Evolutionary conservation across 1,140 invertebrate species (phyloP).

Genomic region (Lanistes nyassanus): DNA sequence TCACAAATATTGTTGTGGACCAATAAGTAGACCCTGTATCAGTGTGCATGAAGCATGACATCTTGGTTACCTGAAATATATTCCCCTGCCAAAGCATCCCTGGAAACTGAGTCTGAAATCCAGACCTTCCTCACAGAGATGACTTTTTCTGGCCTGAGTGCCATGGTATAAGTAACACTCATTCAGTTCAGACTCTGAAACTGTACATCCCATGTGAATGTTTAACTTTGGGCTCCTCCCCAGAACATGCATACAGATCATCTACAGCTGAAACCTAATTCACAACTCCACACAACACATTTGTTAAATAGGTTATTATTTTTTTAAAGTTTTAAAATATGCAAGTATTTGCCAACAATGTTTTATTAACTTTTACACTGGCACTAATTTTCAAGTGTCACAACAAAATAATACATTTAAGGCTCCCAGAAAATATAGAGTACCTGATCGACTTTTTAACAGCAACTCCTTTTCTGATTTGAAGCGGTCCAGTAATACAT

Average conservation of each 20-base stretch:
- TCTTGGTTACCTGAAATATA: conserved; percentile 55
- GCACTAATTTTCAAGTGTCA: neutral
- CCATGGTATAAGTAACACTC: conserved; percentile 56
- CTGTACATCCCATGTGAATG: neutral
- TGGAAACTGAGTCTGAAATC: conserved; percentile 52
- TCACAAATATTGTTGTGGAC: too few relatives aligned
- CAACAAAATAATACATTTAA: neutral
- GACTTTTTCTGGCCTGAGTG: conserved; percentile 42
- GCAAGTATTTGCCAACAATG: too few relatives aligned
- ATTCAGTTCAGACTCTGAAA: conserved; percentile 47
- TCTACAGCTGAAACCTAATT: neutral
- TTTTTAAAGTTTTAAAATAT: too few relatives aligned
- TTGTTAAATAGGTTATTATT: too few relatives aligned
- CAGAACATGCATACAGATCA: conserved; percentile 2
- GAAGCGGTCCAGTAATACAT: conserved; percentile 43
- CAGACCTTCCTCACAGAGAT: conserved; percentile 56
- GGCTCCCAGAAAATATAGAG: too few relatives aligned
- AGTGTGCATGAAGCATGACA: neutral
- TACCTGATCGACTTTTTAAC: conserved; percentile 24
- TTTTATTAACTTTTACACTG: too few relatives aligned
- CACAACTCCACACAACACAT: neutral
- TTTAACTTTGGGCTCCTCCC: too few relatives aligned
- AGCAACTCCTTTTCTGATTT: conserved; percentile 46
- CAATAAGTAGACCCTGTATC: too few relatives aligned
- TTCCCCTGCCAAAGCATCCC: conserved; percentile 58